phyloP scores from a whole-genome alignment of 2,888 invertebrate genomes.

The Hermaeophaga mercurialis region DNA sequence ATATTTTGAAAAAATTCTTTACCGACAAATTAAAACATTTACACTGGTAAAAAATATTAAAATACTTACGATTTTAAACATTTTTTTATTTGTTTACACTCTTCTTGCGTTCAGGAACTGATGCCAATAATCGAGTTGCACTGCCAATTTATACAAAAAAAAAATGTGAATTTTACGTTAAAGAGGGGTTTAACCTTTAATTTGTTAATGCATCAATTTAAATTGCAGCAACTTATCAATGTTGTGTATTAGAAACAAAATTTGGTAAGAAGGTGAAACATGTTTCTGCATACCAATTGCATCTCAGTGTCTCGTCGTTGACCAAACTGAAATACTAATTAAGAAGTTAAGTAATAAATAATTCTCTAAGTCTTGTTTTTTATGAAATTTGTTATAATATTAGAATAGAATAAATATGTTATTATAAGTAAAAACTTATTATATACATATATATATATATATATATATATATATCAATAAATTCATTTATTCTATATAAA shows the following conservation, averaged over 20 bases:
- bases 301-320: neutral
- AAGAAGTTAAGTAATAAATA: neutral
- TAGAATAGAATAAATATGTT: too few species aligned
- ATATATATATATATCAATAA: too few species aligned
- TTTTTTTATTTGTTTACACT: neutral
- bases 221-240: slow-evolving; percentile 1
- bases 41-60: neutral
- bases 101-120: neutral
- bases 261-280: slow-evolving; percentile 10
- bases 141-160: neutral
- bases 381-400: too few species aligned
- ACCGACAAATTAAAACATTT: too few species aligned
- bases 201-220: neutral
- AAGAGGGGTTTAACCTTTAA: neutral
- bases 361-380: too few species aligned
- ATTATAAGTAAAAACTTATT: too few species aligned
- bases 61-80: slow-evolving; percentile 16
- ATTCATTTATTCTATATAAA: too few species aligned
- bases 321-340: slow-evolving; percentile 1
- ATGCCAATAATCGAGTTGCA: neutral
- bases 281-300: neutral
- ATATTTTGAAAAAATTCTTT: too few species aligned
- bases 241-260: neutral
- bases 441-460: too few species aligned
- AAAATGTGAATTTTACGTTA: neutral